A percentile compares a stretch with the other conserved stretches of the same genome.
Evolutionary conservation across 2,113 vertebrate genomes (phyloP).

Genomic region (Elephas maximus): DNA sequence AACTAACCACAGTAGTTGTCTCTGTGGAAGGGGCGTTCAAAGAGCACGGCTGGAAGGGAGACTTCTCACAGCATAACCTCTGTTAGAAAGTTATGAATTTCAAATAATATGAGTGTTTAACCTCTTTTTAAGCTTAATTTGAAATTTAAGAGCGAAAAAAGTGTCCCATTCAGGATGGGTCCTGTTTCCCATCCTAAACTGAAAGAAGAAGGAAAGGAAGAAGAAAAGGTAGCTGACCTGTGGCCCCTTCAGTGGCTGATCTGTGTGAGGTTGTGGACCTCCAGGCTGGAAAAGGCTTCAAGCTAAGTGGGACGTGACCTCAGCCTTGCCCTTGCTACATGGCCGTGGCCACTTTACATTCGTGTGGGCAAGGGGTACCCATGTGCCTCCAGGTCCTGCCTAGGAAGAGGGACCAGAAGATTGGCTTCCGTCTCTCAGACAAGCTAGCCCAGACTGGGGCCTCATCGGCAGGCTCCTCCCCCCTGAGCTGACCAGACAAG

Average conservation of each 20-base stretch:
- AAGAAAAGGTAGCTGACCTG: background rate
- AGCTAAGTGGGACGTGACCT: background rate
- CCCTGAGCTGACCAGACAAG: background rate
- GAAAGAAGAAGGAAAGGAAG: background rate
- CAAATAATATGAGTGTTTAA: background rate
- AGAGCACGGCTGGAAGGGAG: background rate
- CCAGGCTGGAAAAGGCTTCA: no score
- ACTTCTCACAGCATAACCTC: background rate
- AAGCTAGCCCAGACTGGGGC: background rate
- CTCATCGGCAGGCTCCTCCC: background rate
- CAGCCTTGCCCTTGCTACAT: background rate
- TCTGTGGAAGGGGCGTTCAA: background rate
- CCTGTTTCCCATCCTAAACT: background rate
- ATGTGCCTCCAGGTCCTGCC: background rate
- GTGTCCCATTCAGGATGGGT: background rate
- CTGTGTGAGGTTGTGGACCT: background rate
- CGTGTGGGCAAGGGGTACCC: background rate
- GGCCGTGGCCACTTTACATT: background rate
- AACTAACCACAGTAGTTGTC: background rate
- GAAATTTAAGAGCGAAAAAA: background rate
- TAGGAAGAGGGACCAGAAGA: background rate
- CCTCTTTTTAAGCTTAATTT: background rate
- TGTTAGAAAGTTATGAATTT: background rate
- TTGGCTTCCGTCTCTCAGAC: background rate
- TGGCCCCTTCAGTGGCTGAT: background rate